Evolutionary conservation across 53 echinoderm and acorn worm genomes (phyloP), one percentile per base, ranked within the genome.

Genomic region (Holothuria scabra): DNA sequence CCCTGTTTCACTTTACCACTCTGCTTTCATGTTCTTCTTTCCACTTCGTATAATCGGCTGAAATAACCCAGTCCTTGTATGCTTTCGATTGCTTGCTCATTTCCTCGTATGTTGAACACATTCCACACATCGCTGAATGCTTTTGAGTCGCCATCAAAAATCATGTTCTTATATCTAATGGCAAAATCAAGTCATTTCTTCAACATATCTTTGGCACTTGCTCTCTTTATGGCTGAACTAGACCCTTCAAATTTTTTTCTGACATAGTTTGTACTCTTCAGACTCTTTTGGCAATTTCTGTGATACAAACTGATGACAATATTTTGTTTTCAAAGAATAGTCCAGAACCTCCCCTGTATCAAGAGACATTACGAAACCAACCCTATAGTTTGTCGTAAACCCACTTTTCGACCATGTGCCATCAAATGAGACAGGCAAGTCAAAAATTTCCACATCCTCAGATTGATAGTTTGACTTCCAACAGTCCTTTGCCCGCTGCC

Each of bases 191-290:
- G 48, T 0, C 55, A 74, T 12, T 23, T 63, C 64, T 38, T 38
- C 64, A 63, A 81, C 61, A 81, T 8, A 64, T 64, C 21, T 12
- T 29, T 29, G 5, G 28, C 31, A 35, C 81, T 37, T n/a, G 20
- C 64, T 5, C 81, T 35, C 37, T 81, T 64, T 64, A 81, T 61
- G 13, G 81, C 81, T 29, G 81, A 62, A 18, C 81, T 81, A 12
- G 64, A 16, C 0, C 62, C 81, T 10, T 57, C 60, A 31, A 79
- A 79, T 5, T 59, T 60, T 14, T 46, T 70, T 18, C 1, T 35
- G 37, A 38, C 70, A 70, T 1, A 37, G 10, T 12, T 70, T 70
- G 10, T 20, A 70, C 18, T 70, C 41, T 12, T 70, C 41, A 67
- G 68, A 70, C 19, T 38, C 41, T 13, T 35, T 70, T 22, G 70